Evolutionary conservation across 2,797 vertebrate genomes (phyloP), one percentile per base, ranked within the genome.

Genomic region (Mormyrops attenuatus): DNA sequence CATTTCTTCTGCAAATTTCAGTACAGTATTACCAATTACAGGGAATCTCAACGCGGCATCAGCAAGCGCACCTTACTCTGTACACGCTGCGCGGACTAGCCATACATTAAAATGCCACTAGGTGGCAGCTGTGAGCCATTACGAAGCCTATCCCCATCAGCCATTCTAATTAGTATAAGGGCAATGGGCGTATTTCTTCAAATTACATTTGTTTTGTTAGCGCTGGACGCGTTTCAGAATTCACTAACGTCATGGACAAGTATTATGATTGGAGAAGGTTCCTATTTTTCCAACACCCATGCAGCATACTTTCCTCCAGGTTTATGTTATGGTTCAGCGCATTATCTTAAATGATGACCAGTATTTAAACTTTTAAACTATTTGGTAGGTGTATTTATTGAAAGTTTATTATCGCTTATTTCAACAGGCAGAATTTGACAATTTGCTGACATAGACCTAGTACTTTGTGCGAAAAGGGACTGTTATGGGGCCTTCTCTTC

Each of bases 61-160:
- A 26, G 5, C 57, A 9, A 22, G 38, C 73, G 88, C 89, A 73
- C 53, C 66, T 9, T 6, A 88, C 11, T 80, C 50, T 34, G 49
- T 82, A 50, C 52, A 26, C 49, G 2, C 13, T 41, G 30, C 15
- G 13, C 66, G 7, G 20, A n/a, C 17, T 80, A 20, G 17, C 15
- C 34, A 80, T 80, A 80, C 44, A 49, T 85, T 11, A 47, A 87
- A 60, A 34, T 13, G 60, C 49, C 91, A 49, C 89, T 41, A 89
- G 88, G 69, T 50, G 82, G 88, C 88, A 87, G 89, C 47, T 84
- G 85, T 49, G 89, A 89, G 82, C 38, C 77, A 88, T 26, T 66
- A 88, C 6, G 53, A 2, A 47, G n/a, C 30, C 77, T 9, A 1
- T 87, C 49, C 9, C 55, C 8, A 55, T 89, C 77, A 90, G 84